Evolutionary conservation across 2,113 vertebrate species (phyloP).

Genomic region (Nibea coibor): DNA sequence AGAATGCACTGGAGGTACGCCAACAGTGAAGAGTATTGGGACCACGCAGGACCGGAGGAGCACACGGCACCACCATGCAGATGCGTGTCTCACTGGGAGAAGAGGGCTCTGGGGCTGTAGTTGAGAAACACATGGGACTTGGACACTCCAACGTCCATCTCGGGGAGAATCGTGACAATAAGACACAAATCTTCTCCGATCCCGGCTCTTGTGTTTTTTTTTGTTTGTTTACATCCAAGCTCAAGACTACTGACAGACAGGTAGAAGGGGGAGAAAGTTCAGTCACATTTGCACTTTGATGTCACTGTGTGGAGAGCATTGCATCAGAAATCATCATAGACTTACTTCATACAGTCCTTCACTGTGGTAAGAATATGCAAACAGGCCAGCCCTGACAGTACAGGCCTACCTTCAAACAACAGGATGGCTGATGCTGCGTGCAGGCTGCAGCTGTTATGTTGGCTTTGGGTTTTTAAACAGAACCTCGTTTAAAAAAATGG

Average conservation of each 20-base stretch:
- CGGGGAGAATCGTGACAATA: conserved; percentile 40
- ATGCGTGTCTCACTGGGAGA: conserved; percentile 73
- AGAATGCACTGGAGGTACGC: conserved; percentile 47
- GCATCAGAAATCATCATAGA: neutral
- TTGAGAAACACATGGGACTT: conserved; percentile 71
- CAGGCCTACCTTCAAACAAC: neutral
- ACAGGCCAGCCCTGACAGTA: neutral
- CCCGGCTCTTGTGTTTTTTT: conserved; percentile 1
- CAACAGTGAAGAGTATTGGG: conserved; percentile 9
- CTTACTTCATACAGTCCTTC: neutral
- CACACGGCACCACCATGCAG: conserved; percentile 68
- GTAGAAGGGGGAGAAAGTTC: conserved; percentile 33
- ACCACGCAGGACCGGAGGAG: conserved; percentile 19
- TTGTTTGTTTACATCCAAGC: conserved; percentile 37
- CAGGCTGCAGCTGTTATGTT: neutral
- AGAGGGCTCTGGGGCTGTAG: conserved; percentile 68
- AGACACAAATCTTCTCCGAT: conserved; percentile 52
- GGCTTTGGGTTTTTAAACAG: no score
- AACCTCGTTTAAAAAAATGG: neutral
- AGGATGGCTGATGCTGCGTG: neutral
- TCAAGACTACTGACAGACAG: conserved; percentile 56
- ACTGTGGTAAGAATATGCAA: neutral
- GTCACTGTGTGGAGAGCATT: neutral
- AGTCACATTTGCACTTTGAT: conserved; percentile 5
- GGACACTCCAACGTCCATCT: conserved; percentile 76